Evolutionary conservation across 1,140 invertebrate genomes (phyloP).

Genomic region (Aphaenogaster floridana): DNA sequence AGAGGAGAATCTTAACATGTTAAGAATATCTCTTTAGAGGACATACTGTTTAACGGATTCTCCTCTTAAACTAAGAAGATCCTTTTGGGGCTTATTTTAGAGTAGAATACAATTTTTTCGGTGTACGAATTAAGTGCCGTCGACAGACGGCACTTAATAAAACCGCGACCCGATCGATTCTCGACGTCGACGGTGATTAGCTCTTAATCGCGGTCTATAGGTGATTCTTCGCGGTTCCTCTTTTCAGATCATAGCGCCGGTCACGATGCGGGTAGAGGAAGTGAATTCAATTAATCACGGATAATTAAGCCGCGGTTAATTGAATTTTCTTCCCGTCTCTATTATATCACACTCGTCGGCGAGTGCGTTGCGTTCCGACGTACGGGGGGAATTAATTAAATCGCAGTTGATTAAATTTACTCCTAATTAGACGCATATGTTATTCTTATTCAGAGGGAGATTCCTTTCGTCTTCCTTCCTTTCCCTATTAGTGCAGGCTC

Average conservation of each 20-base stretch:
- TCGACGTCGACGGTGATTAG: slow-evolving; percentile 6
- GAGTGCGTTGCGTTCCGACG: neutral
- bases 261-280: slow-evolving; percentile 12
- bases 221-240: neutral
- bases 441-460: neutral
- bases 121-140: slow-evolving; percentile 2
- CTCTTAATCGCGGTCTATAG: slow-evolving; percentile 3
- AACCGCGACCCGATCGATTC: neutral
- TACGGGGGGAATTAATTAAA: slow-evolving; percentile 8
- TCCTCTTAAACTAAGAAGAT: too few relatives aligned
- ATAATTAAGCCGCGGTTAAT: slow-evolving; percentile 56
- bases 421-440: slow-evolving; percentile 26
- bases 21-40: too few relatives aligned
- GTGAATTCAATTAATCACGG: slow-evolving; percentile 58
- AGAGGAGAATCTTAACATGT: too few relatives aligned
- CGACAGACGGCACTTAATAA: neutral
- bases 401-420: slow-evolving; percentile 33
- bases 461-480: slow-evolving; percentile 1
- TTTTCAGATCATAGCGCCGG: slow-evolving; percentile 19
- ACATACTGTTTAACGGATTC: too few relatives aligned
- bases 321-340: slow-evolving; percentile 46
- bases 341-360: slow-evolving; percentile 43
- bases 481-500: neutral
- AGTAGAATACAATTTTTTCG: too few relatives aligned
- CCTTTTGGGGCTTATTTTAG: too few relatives aligned